Base-by-base conservation (phyloP, 2,888 invertebrate genomes). In the Ophion obscuratus region DNA sequence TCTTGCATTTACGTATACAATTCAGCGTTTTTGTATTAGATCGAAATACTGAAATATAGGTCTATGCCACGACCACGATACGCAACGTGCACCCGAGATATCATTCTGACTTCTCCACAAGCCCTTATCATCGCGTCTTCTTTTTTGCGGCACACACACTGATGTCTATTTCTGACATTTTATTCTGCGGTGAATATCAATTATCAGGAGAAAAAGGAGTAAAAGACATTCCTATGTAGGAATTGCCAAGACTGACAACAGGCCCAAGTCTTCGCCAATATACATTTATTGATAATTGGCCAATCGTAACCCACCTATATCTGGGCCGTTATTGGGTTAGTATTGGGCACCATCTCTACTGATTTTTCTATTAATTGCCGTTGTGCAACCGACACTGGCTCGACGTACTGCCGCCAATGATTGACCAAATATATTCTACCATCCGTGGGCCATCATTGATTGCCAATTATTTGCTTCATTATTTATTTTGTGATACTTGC, bases 161-260 rank as follows among this genome's bases (percentile, higher is more conserved):
- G 24, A 24, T 24, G 24, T 24, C 24, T 24, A 1, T 24, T 24
- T 24, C 24, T 24, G 24, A 24, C 24, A 24, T 24, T 24, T 64
- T 64, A 24, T 64, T 44, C 44, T 3, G 44, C 10, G 10, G 44
- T 44, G 44, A 44, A 44, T 44, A 44, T 3, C 44, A 44, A 44
- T 44, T 44, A 44, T 10, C 44, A 44, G 44, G 10, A 44, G 44
- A 4, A 44, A 9, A 44, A 44, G 3, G 44, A 10, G 24, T 24
- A 24, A 24, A 24, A 24, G 24, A 24, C 24, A 24, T 24, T 24
- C 67, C 82, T 75, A 75, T 79, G 79, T 79, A 84, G 83, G 83
- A 84, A 70, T 62, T 75, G 79, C 70, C 79, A 79, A 27, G 20
- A 10, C 74, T 79, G 27, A 84, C 83, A 80, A 79, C 74, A 84